Percentiles rank a stretch among this genome's conserved stretches.
phyloP scores from a whole-genome alignment of 1,140 invertebrate genomes.

The Orchesella cincta region DNA sequence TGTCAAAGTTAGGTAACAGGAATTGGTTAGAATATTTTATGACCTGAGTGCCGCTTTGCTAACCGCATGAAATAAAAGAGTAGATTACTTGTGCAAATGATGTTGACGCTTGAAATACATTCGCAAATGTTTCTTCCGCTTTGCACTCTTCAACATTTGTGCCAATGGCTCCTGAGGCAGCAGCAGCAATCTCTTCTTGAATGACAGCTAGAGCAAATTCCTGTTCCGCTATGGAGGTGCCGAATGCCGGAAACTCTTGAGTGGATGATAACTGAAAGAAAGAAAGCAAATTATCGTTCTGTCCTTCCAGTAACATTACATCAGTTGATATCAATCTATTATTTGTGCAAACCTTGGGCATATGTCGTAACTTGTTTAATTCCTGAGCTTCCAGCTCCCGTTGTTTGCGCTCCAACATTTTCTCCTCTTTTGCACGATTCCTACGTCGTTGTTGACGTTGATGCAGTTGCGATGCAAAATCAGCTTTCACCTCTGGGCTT shows the following conservation, averaged over 20 bases:
- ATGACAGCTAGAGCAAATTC: too few relatives aligned
- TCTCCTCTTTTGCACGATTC: conserved; percentile 68
- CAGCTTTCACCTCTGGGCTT: conserved; percentile 64
- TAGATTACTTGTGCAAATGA: conserved; percentile 46
- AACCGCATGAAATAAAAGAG: neutral
- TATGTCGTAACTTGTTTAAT: conserved; percentile 14
- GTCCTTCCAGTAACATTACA: neutral
- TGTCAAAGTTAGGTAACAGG: conserved; percentile 8
- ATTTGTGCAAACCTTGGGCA: neutral
- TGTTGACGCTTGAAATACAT: conserved; percentile 14
- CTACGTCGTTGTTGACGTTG: conserved; percentile 65
- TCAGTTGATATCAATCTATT: too few relatives aligned
- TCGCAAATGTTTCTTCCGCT: too few relatives aligned
- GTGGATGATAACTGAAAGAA: neutral
- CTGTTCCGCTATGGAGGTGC: too few relatives aligned
- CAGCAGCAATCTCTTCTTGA: too few relatives aligned
- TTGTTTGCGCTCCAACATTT: neutral
- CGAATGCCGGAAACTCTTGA: conserved; percentile 23
- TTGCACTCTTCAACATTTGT: too few relatives aligned
- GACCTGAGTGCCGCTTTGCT: neutral
- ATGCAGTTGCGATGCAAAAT: conserved; percentile 61
- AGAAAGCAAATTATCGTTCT: neutral
- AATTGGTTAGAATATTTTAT: too few relatives aligned
- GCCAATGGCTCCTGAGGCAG: too few relatives aligned
- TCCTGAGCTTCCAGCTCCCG: conserved; percentile 57